These are phyloP conservation scores for Chloroceryle inda DNA, from an alignment of 2,797 vertebrate genomes.

Conservation along the genomic window DNA sequence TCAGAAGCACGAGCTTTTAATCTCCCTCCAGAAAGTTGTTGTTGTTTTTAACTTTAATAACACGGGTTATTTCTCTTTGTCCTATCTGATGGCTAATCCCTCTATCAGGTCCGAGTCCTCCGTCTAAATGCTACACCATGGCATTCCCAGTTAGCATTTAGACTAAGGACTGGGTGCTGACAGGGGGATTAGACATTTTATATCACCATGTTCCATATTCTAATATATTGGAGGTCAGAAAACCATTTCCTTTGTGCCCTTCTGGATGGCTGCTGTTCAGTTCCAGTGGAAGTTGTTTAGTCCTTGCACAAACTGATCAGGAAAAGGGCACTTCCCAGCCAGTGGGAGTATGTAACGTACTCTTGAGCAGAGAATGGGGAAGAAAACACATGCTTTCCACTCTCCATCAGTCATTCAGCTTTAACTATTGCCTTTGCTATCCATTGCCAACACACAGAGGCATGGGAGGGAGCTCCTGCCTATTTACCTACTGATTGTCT, in stretches of 20 bases:
- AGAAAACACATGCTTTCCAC: background rate
- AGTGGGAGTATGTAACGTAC: rapidly evolving
- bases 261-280: background rate
- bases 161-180: background rate
- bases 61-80: background rate
- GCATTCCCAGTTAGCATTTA: background rate
- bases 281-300: background rate
- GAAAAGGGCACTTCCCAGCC: background rate
- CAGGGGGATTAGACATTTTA: background rate
- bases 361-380: background rate
- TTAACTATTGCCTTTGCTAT: background rate
- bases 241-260: background rate
- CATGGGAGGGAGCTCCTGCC: background rate
- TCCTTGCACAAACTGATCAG: background rate
- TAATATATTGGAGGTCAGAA: background rate
- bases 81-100: background rate
- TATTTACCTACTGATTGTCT: background rate
- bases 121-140: background rate
- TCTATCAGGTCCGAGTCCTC: background rate
- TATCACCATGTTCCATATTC: background rate
- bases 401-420: background rate
- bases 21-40: background rate
- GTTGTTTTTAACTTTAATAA: background rate
- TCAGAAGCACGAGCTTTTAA: background rate
- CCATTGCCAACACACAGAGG: background rate